Evolutionary conservation across 2,888 invertebrate species (phyloP), one percentile per base, ranked within the genome.

Genomic region (Linnaemya tessellans): DNA sequence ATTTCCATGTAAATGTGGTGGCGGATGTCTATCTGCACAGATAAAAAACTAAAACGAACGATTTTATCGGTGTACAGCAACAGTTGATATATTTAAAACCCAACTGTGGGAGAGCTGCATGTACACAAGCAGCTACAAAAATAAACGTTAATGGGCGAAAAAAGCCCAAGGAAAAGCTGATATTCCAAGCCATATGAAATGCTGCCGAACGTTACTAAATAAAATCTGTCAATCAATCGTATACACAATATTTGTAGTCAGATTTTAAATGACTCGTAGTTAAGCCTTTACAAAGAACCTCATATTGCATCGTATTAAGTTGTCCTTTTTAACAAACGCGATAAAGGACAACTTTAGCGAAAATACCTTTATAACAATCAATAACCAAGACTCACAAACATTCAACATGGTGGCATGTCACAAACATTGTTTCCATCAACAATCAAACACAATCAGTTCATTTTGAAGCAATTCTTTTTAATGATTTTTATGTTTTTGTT

Each of bases 141-240:
- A 13, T 73, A 11, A 20, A 84, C 51, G n/a, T 49, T 84, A 84
- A 84, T 80, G 84, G 73, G 71, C 80, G 54, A 62, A 80, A 65
- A 84, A 70, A 67, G 80, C 25, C 58, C 51, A 2, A 62, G 62
- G 71, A 54, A 62, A 71, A 67, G 62, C 60, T 80, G 58, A 74
- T 86, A 84, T 79, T 74, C 74, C 25, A 60, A 79, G 87, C 85
- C 85, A 87, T 85, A 75, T 80, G 18, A 84, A 87, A 85, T 81
- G 82, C 56, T 46, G 49, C 18, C 4, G 22, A n/a, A 60, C 30
- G 68, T 30, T 30, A 30, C 30, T 5, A 30, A 30, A 5, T 62
- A 84, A 85, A 88, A 83, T 85, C 87, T 81, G 87, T 88, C 88
- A 87, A 88, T 88, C 87, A 88, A 81, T 68, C 67, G 68, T 67